Percentiles rank a stretch among this genome's conserved stretches.
Conservation (phyloP, 2,888 invertebrate species). For the Limnephilus auricula region DNA sequence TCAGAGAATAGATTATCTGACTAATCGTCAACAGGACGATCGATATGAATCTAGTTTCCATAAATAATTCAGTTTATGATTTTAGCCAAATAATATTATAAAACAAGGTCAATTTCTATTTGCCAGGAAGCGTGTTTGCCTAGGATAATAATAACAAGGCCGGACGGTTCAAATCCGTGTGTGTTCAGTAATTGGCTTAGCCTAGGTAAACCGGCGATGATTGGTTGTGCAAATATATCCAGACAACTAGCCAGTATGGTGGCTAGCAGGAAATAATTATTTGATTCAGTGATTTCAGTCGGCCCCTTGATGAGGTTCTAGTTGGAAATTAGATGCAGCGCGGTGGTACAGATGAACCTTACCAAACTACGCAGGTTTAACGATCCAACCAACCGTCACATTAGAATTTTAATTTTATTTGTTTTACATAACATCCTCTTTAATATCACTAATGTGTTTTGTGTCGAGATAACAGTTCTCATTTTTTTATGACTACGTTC, state of each 20-base stretch:
- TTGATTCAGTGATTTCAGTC: not conserved
- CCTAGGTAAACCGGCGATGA: not conserved
- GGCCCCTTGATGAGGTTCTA: not conserved
- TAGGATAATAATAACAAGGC: not conserved
- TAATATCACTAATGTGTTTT: too few species aligned
- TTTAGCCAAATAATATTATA: not conserved
- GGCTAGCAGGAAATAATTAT: not conserved
- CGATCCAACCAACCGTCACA: too few species aligned
- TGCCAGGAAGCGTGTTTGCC: not conserved
- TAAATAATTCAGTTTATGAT: not conserved
- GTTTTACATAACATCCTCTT: too few species aligned
- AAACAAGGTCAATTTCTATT: not conserved
- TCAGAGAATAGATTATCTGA: too few species aligned
- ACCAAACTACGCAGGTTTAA: too few species aligned
- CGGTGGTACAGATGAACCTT: not conserved
- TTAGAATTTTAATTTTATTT: too few species aligned
- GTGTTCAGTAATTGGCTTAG: not conserved
- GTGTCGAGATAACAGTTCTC: too few species aligned
- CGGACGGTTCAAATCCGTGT: not conserved
- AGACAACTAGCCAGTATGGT: not conserved
- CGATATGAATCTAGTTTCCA: not conserved
- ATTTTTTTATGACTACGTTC: too few species aligned
- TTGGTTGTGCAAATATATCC: not conserved
- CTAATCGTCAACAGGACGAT: too few species aligned
- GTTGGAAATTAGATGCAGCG: not conserved